Conservation (phyloP, 2,888 invertebrate genomes). For the Parnassius mnemosyne region DNA sequence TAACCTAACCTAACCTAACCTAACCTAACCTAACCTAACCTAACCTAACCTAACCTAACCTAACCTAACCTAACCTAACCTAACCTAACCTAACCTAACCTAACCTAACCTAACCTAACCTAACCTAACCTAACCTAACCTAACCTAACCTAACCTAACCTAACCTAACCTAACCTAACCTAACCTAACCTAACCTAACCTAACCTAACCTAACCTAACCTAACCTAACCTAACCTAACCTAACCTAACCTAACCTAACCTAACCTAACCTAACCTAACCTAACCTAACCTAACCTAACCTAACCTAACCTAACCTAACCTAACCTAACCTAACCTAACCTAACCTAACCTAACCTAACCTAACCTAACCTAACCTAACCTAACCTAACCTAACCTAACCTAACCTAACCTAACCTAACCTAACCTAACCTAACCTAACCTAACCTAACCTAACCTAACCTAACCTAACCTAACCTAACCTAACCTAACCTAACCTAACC, state of each 20-base stretch:
- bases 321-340: conserved; percentile 1
- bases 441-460: conserved; percentile 1
- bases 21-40: no score
- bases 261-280: conserved; percentile 1
- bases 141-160: no score
- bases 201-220: no score
- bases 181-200: no score
- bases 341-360: conserved; percentile 1
- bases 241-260: conserved; percentile 1
- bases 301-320: conserved; percentile 1
- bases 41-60: no score
- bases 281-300: conserved; percentile 1
- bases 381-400: conserved; percentile 1
- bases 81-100: no score
- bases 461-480: conserved; percentile 1
- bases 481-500: background rate
- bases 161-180: no score
- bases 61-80: no score
- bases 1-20: no score
- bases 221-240: conserved; percentile 1
- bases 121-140: no score
- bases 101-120: no score
- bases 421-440: conserved; percentile 1
- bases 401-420: conserved; percentile 1
- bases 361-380: conserved; percentile 1